Evolutionary conservation across 2,888 invertebrate species (phyloP).

Genomic region (Azorinus chamasolen): DNA sequence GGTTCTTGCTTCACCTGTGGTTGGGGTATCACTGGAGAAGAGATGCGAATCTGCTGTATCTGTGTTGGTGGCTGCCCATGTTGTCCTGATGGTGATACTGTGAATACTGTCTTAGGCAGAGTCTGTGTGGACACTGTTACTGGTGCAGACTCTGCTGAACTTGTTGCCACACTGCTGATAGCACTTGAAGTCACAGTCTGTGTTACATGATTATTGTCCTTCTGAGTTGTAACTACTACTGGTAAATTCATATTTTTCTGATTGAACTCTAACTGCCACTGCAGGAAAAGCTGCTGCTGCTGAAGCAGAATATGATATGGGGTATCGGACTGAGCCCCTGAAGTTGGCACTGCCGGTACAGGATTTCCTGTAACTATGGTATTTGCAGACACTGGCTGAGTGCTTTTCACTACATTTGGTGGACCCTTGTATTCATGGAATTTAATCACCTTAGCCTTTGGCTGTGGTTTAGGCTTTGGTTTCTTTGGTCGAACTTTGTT

Average conservation of each 20-base stretch:
- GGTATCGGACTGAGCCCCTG: slow-evolving; percentile 56
- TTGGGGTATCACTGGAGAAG: slow-evolving; percentile 50
- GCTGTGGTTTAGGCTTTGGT: slow-evolving; percentile 92
- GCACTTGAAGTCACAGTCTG: slow-evolving; percentile 24
- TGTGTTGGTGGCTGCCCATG: slow-evolving; percentile 48
- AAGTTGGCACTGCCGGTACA: slow-evolving; percentile 7
- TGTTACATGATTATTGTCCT: slow-evolving; percentile 45
- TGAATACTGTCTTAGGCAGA: slow-evolving; percentile 60
- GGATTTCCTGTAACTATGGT: slow-evolving; percentile 37
- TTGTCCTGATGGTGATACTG: slow-evolving; percentile 56
- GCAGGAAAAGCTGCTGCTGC: slow-evolving; percentile 97
- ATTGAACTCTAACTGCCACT: slow-evolving; percentile 93
- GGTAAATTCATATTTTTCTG: slow-evolving; percentile 88
- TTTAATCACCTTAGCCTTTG: slow-evolving; percentile 96
- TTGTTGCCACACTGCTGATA: slow-evolving; percentile 20
- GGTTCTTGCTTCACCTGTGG: slow-evolving; percentile 56
- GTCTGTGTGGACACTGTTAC: slow-evolving; percentile 69
- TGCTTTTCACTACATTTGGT: slow-evolving; percentile 93
- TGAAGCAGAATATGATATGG: slow-evolving; percentile 89
- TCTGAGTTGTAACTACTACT: slow-evolving; percentile 67
- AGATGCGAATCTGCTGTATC: slow-evolving; percentile 57
- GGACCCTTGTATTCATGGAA: slow-evolving; percentile 96
- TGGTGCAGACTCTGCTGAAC: slow-evolving; percentile 29
- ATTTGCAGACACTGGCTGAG: slow-evolving; percentile 54
- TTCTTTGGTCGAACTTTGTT: slow-evolving; percentile 89